These are phyloP conservation scores for Mystacides longicornis DNA, from an alignment of 2,888 invertebrate species.

Conservation along the genomic window DNA sequence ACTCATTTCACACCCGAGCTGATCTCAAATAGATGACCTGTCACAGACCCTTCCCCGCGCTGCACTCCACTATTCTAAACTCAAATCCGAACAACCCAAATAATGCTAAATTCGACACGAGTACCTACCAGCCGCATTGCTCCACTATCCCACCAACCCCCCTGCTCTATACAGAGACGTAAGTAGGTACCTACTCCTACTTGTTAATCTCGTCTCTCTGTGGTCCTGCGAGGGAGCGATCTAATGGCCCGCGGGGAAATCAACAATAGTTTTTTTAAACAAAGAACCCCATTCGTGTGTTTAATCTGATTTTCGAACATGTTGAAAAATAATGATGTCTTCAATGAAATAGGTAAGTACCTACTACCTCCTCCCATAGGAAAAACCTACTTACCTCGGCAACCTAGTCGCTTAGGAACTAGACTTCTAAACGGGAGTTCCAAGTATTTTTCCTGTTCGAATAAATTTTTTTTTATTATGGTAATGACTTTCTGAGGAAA, in stretches of 20 bases:
- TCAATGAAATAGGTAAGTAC: no score
- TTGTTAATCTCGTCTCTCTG: background rate
- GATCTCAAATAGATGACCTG: slow-evolving; percentile 25
- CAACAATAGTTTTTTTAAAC: slow-evolving; percentile 36
- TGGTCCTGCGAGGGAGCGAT: background rate
- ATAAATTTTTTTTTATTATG: no score
- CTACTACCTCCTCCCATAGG: no score
- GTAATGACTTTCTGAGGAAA: no score
- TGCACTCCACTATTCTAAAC: background rate
- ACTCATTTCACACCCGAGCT: slow-evolving; percentile 25
- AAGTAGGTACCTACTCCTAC: background rate
- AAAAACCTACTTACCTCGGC: no score
- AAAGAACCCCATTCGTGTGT: background rate
- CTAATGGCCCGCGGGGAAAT: slow-evolving; percentile 34
- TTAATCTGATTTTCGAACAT: background rate
- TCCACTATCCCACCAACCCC: no score
- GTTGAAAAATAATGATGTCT: no score
- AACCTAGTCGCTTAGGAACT: no score
- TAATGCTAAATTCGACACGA: background rate
- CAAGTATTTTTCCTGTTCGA: no score
- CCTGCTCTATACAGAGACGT: no score
- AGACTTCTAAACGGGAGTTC: no score
- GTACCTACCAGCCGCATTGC: no score
- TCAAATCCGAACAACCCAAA: slow-evolving; percentile 4
- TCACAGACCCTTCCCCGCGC: slow-evolving; percentile 11